Evolutionary conservation across 1,140 invertebrate genomes (phyloP).

Genomic region (Procambarus virginalis): DNA sequence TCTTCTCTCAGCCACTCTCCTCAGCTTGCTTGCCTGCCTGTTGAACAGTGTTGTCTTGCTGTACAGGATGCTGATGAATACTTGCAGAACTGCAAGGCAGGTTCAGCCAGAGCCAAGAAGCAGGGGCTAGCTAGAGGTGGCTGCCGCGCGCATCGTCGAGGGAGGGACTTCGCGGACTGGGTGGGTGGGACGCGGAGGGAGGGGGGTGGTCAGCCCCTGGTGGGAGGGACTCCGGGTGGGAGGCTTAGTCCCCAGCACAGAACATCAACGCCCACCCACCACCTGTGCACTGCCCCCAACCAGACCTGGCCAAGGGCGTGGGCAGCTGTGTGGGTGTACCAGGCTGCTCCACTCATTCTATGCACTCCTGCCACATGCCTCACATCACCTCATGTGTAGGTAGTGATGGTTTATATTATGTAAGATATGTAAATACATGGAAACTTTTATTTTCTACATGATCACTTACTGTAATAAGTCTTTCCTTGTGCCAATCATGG

Average conservation of each 20-base stretch:
- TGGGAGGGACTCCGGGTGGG: conserved; percentile 61
- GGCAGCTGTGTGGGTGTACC: conserved; percentile 58
- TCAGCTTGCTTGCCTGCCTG: conserved; percentile 26
- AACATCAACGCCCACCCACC: conserved; percentile 53
- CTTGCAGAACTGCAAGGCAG: background rate
- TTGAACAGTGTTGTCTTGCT: background rate
- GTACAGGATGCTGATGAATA: background rate
- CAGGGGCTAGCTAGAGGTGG: conserved; percentile 33
- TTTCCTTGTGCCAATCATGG: conserved; percentile 50
- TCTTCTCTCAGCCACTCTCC: conserved; percentile 59
- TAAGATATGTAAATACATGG: conserved; percentile 66
- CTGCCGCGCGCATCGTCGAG: conserved; percentile 49
- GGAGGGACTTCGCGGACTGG: conserved; percentile 54
- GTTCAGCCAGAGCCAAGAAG: conserved; percentile 8
- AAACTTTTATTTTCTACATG: conserved; percentile 56
- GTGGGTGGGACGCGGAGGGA: conserved; percentile 58
- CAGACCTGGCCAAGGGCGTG: conserved; percentile 5
- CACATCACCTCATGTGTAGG: conserved; percentile 26
- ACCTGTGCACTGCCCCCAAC: conserved; percentile 3
- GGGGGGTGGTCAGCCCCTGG: conserved; percentile 67
- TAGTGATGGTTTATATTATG: conserved; percentile 50
- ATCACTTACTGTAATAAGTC: conserved; percentile 49
- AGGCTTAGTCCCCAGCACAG: conserved; percentile 48
- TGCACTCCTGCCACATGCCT: conserved; percentile 9
- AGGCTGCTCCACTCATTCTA: conserved; percentile 37